phyloP scores from a whole-genome alignment of 2,113 vertebrate genomes.

The Carettochelys insculpta region DNA sequence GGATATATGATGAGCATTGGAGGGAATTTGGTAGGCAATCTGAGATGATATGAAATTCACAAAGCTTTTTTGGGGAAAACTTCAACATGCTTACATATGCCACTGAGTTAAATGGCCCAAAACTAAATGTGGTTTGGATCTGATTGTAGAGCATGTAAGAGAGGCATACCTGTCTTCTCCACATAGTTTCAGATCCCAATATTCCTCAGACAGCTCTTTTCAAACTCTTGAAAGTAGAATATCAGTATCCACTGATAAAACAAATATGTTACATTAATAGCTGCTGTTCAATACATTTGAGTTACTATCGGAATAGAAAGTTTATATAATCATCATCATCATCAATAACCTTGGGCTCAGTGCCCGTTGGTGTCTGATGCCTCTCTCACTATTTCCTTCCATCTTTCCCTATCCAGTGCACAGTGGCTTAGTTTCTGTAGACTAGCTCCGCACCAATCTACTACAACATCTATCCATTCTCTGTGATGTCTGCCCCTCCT shows the following conservation, averaged over 20 bases:
- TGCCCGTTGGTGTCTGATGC: too few relatives aligned
- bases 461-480: too few relatives aligned
- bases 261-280: background rate
- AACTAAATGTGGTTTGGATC: background rate
- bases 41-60: background rate
- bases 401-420: too few relatives aligned
- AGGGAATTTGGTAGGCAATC: background rate
- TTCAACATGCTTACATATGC: background rate
- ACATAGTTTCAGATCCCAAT: background rate
- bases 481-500: too few relatives aligned
- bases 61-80: background rate
- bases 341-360: too few relatives aligned
- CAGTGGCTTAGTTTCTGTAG: too few relatives aligned
- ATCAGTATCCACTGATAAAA: background rate
- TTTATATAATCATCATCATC: background rate
- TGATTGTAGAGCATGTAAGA: background rate
- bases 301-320: background rate
- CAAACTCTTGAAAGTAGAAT: background rate
- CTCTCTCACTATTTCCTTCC: too few relatives aligned
- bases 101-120: background rate
- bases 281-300: background rate
- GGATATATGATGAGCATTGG: background rate
- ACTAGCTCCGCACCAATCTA: too few relatives aligned
- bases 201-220: background rate
- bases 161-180: background rate